These are phyloP conservation scores for Linepithema humile DNA, from an alignment of 1,140 invertebrate genomes.

Conservation along the genomic window DNA sequence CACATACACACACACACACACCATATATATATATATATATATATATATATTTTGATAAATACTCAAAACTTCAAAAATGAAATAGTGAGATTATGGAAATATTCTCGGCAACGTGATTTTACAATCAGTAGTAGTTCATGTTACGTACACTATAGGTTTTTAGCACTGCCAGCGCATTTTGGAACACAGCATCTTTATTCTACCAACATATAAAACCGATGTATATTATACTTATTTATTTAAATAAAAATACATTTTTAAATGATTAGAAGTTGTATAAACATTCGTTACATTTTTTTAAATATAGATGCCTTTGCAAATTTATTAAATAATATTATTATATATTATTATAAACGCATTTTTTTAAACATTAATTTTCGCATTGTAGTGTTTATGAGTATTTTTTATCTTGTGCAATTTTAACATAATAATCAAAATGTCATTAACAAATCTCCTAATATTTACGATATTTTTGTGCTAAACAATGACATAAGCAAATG, in stretches of 20 bases:
- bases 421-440: conserved; percentile 16
- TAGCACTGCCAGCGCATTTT: too few species aligned
- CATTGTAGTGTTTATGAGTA: not conserved
- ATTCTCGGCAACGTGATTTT: too few species aligned
- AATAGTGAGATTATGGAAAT: too few species aligned
- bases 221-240: not conserved
- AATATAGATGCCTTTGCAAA: conserved; percentile 54
- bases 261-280: conserved; percentile 59
- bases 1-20: too few species aligned
- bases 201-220: not conserved
- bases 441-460: not conserved
- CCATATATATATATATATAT: too few species aligned
- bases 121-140: too few species aligned
- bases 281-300: conserved; percentile 66
- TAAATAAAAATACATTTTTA: conserved; percentile 66
- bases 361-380: conserved; percentile 16
- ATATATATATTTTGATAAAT: too few species aligned
- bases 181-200: too few species aligned
- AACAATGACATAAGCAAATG: too few species aligned
- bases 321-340: conserved; percentile 42
- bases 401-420: not conserved
- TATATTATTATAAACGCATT: not conserved
- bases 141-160: too few species aligned
- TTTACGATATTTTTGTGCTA: too few species aligned
- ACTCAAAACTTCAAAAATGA: too few species aligned